Evolutionary conservation across 1,140 invertebrate genomes (phyloP).

Genomic region (Harpegnathos saltator): DNA sequence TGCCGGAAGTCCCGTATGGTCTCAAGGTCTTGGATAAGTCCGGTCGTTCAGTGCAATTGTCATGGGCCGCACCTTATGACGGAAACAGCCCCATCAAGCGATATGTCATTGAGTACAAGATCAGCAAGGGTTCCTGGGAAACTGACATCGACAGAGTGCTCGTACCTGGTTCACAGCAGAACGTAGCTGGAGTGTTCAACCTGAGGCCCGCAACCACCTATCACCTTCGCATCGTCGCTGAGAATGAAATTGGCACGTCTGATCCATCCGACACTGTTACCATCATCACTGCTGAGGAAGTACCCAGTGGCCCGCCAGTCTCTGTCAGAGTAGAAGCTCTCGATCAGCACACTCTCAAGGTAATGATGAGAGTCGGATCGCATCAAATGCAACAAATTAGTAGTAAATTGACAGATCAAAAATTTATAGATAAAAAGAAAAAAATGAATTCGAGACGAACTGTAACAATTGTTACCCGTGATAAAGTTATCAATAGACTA

Average conservation of each 20-base stretch:
- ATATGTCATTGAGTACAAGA: constrained; percentile 97
- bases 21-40: constrained; percentile 96
- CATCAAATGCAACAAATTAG: too few species aligned
- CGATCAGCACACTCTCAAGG: constrained; percentile 96
- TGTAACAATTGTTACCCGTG: too few species aligned
- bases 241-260: constrained; percentile 97
- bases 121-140: constrained; percentile 94
- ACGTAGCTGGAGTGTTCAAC: constrained; percentile 95
- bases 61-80: constrained; percentile 97
- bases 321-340: constrained; percentile 94
- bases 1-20: constrained; percentile 96
- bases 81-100: constrained; percentile 97
- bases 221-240: constrained; percentile 96
- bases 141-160: constrained; percentile 93
- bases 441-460: too few species aligned
- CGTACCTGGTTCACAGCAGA: constrained; percentile 92
- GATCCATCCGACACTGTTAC: constrained; percentile 96
- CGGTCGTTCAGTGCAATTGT: constrained; percentile 94
- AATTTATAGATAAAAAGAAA: too few species aligned
- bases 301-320: constrained; percentile 93
- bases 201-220: constrained; percentile 96
- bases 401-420: too few species aligned
- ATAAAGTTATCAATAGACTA: too few species aligned
- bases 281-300: constrained; percentile 97
- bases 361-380: constrained; percentile 80